phyloP scores from a whole-genome alignment of 2,888 invertebrate species.

The Tanypteryx hageni region DNA sequence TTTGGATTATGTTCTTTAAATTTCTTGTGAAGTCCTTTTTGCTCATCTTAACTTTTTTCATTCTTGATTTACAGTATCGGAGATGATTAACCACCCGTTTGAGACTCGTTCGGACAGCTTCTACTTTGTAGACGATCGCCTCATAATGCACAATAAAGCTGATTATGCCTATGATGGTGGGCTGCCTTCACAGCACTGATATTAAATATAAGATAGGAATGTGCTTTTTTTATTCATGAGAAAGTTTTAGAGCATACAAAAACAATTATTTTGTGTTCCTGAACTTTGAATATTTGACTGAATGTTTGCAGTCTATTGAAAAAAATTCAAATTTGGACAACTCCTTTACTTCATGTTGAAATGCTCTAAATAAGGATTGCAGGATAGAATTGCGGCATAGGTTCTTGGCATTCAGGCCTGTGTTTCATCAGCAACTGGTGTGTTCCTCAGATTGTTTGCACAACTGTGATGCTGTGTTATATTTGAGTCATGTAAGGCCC shows the following conservation, averaged over 20 bases:
- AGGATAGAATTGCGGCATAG: conserved; percentile 13
- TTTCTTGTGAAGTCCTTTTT: not conserved
- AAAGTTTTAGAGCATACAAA: not conserved
- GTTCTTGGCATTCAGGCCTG: not conserved
- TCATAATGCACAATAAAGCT: conserved; percentile 99
- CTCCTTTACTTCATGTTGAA: not conserved
- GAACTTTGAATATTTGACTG: conserved; percentile 31
- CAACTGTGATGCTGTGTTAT: conserved; percentile 50
- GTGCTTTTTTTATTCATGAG: conserved; percentile 29
- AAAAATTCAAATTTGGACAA: not conserved
- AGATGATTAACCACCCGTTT: conserved; percentile 97
- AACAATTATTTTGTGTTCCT: conserved; percentile 33
- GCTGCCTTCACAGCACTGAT: conserved; percentile 70
- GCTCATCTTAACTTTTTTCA: conserved; percentile 50
- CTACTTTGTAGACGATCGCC: conserved; percentile 97
- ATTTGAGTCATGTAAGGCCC: not conserved
- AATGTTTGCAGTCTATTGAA: conserved; percentile 31
- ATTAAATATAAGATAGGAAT: conserved; percentile 25
- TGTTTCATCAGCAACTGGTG: conserved; percentile 27
- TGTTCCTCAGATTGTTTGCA: conserved; percentile 12
- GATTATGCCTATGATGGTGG: conserved; percentile 98
- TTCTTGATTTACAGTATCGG: conserved; percentile 85
- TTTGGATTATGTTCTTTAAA: not conserved
- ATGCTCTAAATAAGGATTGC: not conserved
- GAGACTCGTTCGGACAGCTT: conserved; percentile 99